Conservation (phyloP, 2,797 vertebrate genomes). For the Tinamus major region DNA sequence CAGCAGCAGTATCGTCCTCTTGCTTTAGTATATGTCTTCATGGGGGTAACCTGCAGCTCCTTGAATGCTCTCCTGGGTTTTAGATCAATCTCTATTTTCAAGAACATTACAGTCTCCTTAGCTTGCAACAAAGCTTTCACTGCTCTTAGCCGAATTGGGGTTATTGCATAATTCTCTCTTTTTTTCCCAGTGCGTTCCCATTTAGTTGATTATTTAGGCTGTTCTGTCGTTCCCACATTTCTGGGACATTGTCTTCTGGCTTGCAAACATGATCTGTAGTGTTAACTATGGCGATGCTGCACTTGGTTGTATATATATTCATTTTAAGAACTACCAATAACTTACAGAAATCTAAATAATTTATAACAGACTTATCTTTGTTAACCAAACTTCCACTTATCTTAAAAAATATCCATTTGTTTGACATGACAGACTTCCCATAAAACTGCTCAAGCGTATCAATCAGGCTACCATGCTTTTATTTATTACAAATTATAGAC, state of each 20-base stretch:
- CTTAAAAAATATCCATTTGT: slow-evolving; percentile 60
- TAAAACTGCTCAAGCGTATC: slow-evolving; percentile 54
- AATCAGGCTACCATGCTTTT: slow-evolving; percentile 53
- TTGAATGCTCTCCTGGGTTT: not conserved
- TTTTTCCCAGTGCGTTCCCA: not conserved
- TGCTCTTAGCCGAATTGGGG: not conserved
- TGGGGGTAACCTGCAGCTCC: not conserved
- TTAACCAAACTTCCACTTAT: slow-evolving; percentile 61
- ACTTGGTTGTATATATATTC: not conserved
- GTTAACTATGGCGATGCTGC: not conserved
- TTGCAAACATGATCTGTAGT: not conserved
- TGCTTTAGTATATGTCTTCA: not conserved
- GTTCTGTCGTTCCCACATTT: not conserved
- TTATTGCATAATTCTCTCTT: not conserved
- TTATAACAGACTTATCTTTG: slow-evolving; percentile 69
- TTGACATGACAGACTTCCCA: slow-evolving; percentile 61
- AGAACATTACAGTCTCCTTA: not conserved
- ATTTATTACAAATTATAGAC: slow-evolving; percentile 59
- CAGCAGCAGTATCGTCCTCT: not conserved
- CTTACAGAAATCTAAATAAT: slow-evolving; percentile 63
- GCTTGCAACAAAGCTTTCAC: not conserved
- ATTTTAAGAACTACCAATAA: slow-evolving; percentile 59
- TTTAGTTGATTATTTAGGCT: not conserved
- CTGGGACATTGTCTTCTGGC: not conserved
- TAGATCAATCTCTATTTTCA: not conserved